These are phyloP conservation scores for Erpetoichthys calabaricus DNA, from an alignment of 2,797 vertebrate genomes.

Conservation along the genomic window DNA sequence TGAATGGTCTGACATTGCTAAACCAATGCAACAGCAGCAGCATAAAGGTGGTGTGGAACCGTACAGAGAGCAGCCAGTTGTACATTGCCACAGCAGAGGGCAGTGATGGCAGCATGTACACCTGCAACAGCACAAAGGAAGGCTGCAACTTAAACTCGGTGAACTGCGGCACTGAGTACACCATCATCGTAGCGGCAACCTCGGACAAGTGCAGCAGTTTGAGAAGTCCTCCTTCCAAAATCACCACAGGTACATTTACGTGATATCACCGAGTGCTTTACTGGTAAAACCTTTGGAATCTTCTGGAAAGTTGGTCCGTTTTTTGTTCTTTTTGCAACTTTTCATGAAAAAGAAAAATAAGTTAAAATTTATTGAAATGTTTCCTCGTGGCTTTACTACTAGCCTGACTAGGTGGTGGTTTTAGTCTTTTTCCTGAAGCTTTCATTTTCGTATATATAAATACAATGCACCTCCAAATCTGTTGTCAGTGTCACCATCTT, in stretches of 20 bases:
- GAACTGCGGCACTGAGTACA: constrained; percentile 43
- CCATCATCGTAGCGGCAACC: constrained; percentile 42
- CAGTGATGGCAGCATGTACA: constrained; percentile 27
- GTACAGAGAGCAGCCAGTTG: constrained; percentile 17
- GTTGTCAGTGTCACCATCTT: too few relatives aligned
- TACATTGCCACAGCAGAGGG: constrained; percentile 48
- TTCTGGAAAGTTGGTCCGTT: too few relatives aligned
- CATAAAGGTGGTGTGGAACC: constrained; percentile 43
- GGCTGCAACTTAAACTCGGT: constrained; percentile 33
- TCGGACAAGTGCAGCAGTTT: constrained; percentile 54
- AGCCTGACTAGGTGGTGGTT: too few relatives aligned
- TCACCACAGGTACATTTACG: constrained; percentile 36
- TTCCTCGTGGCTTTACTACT: too few relatives aligned
- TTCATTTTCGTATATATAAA: too few relatives aligned
- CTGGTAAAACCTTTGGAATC: too few relatives aligned
- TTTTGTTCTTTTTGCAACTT: too few relatives aligned
- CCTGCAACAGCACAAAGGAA: constrained; percentile 43
- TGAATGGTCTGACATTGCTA: constrained; percentile 26
- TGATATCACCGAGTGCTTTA: too few relatives aligned
- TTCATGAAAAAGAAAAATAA: too few relatives aligned
- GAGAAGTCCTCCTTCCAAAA: constrained; percentile 40
- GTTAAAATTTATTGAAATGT: too few relatives aligned
- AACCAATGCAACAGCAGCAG: constrained; percentile 36
- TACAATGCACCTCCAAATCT: too few relatives aligned
- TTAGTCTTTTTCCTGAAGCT: too few relatives aligned